Conservation (phyloP, 2,888 invertebrate genomes). For the Cartodere bifasciata region DNA sequence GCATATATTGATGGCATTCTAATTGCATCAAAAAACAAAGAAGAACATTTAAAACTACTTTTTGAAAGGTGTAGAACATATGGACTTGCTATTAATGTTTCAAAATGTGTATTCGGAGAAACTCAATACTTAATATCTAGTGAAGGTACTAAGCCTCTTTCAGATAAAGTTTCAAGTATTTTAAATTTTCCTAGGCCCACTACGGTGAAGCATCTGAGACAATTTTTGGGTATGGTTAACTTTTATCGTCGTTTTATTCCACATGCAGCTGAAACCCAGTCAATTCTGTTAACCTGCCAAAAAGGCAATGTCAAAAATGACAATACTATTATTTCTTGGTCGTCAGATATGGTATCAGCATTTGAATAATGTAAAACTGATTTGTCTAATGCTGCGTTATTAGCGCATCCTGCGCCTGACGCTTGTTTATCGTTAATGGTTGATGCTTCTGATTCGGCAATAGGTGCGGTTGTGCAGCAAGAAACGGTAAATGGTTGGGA, state of each 20-base stretch:
- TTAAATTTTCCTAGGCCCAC: constrained; percentile 14
- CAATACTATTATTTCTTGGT: constrained; percentile 6
- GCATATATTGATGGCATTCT: constrained; percentile 10
- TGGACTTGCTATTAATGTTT: constrained; percentile 19
- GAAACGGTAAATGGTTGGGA: constrained; percentile 17
- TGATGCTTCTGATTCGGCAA: constrained; percentile 29
- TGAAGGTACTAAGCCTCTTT: constrained; percentile 23
- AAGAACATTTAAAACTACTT: constrained; percentile 10
- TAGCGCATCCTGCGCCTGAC: constrained; percentile 22
- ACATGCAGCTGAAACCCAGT: constrained; percentile 11
- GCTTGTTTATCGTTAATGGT: constrained; percentile 22
- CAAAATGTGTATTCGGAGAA: constrained; percentile 20
- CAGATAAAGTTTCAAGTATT: constrained; percentile 23
- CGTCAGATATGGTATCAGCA: constrained; percentile 17
- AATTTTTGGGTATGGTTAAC: constrained; percentile 15
- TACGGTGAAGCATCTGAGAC: constrained; percentile 8
- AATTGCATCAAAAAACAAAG: constrained; percentile 4
- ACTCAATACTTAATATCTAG: constrained; percentile 13
- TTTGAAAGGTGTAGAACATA: constrained; percentile 14
- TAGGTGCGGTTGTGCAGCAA: constrained; percentile 30
- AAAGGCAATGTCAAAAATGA: too few relatives aligned
- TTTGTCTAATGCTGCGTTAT: constrained; percentile 21
- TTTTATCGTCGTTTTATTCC: constrained; percentile 14
- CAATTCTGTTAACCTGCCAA: constrained; percentile 14
- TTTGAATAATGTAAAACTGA: constrained; percentile 16